Evolutionary conservation across 92 coral and sea anemone species (phyloP).

Genomic region (Porites divaricata): DNA sequence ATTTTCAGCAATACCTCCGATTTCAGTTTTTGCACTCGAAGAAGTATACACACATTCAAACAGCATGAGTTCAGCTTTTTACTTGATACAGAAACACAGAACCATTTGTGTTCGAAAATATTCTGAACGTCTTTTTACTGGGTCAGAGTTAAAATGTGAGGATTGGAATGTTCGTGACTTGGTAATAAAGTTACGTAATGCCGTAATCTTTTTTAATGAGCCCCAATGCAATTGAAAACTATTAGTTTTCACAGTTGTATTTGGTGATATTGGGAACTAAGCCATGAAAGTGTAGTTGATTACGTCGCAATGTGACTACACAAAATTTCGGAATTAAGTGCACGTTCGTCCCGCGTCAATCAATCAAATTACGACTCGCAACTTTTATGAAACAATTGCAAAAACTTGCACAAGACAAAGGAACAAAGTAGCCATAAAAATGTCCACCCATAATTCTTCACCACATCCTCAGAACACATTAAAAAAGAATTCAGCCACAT

Average conservation of each 20-base stretch:
- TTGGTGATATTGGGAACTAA: neutral
- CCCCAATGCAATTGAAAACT: neutral
- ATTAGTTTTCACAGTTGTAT: neutral
- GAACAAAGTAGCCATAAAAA: neutral
- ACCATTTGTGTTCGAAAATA: neutral
- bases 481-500: too few species aligned
- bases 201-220: slow-evolving; percentile 1
- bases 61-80: too few species aligned
- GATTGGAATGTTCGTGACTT: slow-evolving; percentile 17
- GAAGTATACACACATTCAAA: too few species aligned
- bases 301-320: neutral
- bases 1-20: too few species aligned
- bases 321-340: neutral
- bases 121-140: neutral
- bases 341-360: neutral
- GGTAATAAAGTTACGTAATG: slow-evolving; percentile 9
- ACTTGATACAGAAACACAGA: too few species aligned
- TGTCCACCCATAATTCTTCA: neutral
- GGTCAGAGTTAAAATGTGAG: neutral
- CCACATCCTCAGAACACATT: neutral
- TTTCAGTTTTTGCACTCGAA: too few species aligned
- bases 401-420: neutral
- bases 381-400: slow-evolving; percentile 9
- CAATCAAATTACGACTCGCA: slow-evolving; percentile 1
- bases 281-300: neutral